Evolutionary conservation across 2,888 invertebrate genomes (phyloP).

Genomic region (Lepas anatifera): DNA sequence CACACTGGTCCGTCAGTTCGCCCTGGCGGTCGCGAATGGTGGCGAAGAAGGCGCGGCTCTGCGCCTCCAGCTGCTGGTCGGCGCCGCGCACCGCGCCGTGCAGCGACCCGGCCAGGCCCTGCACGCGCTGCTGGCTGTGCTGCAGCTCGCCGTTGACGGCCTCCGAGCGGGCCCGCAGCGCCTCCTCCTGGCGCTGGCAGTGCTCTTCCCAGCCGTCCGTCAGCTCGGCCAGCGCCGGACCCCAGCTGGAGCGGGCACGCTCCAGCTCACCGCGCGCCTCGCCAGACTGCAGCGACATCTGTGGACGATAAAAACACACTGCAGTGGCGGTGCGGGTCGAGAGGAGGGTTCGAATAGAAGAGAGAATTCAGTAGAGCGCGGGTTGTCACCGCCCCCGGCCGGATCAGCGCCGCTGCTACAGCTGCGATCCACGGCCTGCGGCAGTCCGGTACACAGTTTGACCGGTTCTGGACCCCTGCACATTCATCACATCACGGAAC

Average conservation of each 20-base stretch:
- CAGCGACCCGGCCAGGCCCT: background rate
- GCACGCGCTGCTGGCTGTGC: background rate
- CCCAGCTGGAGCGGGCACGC: background rate
- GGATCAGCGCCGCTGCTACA: background rate
- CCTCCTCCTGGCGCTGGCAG: background rate
- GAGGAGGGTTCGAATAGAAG: too few relatives aligned
- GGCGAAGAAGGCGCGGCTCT: background rate
- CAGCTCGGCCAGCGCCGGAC: background rate
- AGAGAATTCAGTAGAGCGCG: background rate
- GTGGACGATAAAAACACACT: background rate
- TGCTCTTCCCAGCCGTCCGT: background rate
- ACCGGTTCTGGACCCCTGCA: slow-evolving; percentile 8
- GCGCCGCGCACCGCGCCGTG: background rate
- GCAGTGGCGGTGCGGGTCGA: too few relatives aligned
- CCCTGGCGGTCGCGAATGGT: background rate
- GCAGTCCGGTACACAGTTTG: background rate
- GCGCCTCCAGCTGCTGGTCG: background rate
- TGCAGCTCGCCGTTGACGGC: background rate
- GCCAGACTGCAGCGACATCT: background rate
- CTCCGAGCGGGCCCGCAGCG: slow-evolving; percentile 1
- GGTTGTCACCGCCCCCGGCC: background rate
- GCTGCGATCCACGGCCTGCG: background rate
- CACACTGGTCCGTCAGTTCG: background rate
- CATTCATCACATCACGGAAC: background rate
- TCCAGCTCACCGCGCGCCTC: background rate